Conservation (phyloP, 2,888 invertebrate genomes). For the Caenorhabditis sp. region DNA sequence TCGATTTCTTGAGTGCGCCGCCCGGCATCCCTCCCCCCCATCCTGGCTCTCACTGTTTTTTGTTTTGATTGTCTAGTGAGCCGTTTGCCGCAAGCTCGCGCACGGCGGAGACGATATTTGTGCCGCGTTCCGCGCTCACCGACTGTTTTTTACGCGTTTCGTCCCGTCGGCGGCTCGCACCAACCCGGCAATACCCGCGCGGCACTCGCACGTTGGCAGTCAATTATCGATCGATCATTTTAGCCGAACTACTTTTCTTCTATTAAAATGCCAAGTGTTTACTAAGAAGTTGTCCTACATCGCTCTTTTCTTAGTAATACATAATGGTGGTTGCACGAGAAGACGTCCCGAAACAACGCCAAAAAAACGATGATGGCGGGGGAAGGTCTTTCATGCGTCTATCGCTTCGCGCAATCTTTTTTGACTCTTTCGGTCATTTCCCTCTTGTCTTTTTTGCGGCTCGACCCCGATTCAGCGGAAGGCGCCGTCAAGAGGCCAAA, state of each 20-base stretch:
- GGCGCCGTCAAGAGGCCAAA: not conserved
- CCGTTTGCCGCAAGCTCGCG: conserved; percentile 8
- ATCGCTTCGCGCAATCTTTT: conserved; percentile 54
- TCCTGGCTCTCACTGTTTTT: conserved; percentile 18
- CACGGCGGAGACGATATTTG: conserved; percentile 33
- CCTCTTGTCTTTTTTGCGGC: conserved; percentile 12
- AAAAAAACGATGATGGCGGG: conserved; percentile 22
- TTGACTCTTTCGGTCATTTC: conserved; percentile 21
- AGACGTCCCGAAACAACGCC: not conserved
- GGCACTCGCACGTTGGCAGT: not conserved
- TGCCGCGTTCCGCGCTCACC: conserved; percentile 18
- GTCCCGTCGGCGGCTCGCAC: conserved; percentile 9
- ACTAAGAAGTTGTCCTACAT: not conserved
- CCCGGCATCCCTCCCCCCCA: conserved; percentile 18
- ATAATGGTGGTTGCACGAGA: conserved; percentile 20
- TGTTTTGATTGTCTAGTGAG: conserved; percentile 52
- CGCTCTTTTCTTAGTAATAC: conserved; percentile 2
- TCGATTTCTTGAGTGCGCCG: conserved; percentile 37
- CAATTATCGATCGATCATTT: not conserved
- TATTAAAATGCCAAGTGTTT: not conserved
- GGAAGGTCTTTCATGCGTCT: conserved; percentile 13
- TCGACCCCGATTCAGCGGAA: conserved; percentile 4
- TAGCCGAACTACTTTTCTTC: not conserved
- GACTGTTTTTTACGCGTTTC: conserved; percentile 45
- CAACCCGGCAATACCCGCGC: not conserved